Evolutionary conservation across 2,888 invertebrate genomes (phyloP), one percentile per base, ranked within the genome.

Genomic region (Bombyx huttoni): DNA sequence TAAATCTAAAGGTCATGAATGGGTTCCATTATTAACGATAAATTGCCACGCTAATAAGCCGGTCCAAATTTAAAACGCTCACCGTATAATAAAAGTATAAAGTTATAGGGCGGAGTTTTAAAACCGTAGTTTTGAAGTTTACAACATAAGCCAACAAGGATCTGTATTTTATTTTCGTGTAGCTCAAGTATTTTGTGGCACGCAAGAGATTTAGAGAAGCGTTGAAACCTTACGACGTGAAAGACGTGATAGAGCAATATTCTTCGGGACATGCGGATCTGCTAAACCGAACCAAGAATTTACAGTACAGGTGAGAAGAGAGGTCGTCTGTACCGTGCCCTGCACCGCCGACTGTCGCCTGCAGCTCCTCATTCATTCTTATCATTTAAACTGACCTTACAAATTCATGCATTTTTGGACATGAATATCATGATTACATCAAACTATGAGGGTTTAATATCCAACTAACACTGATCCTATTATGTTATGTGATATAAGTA

Each of bases 181-280:
- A 92, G 92, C 91, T 96, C 84, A 94, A 94, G 90, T 95, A 96
- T 90, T 94, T 96, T 91, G 94, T 96, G 81, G 94, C 96, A 78
- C 91, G 96, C 85, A 92, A 93, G 89, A 95, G 96, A 90, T 96
- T 96, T 91, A 94, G 94, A 89, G 96, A 96, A 90, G 96, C 96
- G 72, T 91, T 96, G 83, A 94, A 96, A 89, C 96, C 96, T 63
- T 96, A 96, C 89, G 96, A 96, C 90, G 96, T 96, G 76, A 96
- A 96, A 90, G 96, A 96, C 89, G 96, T 96, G 81, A 96, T 96
- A 84, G 96, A 96, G 86, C 96, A 96, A 88, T 96, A 96, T 89
- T 95, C 95, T 57, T 94, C 95, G 67, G 93, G 93, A 75, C 95
- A 95, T 84, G 94, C 96, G 62, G 96, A 96, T 87, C 93, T 96